Conservation (phyloP, 2,797 vertebrate species). For the Todus mexicanus region DNA sequence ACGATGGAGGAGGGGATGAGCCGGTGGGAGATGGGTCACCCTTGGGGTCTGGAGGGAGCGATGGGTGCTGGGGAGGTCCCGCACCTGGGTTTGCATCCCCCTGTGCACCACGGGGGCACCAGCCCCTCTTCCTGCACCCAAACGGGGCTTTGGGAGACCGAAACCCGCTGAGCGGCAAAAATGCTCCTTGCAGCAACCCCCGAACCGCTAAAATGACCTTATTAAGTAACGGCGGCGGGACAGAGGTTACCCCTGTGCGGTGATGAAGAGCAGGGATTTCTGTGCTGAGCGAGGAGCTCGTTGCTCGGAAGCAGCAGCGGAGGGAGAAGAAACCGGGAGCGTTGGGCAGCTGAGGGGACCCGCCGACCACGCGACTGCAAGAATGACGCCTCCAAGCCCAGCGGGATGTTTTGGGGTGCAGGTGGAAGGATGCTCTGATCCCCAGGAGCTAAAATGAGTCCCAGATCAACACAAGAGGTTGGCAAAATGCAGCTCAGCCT, state of each 20-base stretch:
- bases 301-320: background rate
- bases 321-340: background rate
- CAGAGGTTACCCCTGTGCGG: background rate
- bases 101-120: background rate
- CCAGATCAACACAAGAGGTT: background rate
- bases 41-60: background rate
- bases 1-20: background rate
- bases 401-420: background rate
- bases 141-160: background rate
- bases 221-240: background rate
- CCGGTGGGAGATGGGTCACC: background rate
- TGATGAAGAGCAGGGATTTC: background rate
- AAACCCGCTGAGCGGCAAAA: background rate
- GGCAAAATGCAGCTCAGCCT: background rate
- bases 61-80: background rate
- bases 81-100: background rate
- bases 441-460: background rate
- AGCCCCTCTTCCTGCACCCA: background rate
- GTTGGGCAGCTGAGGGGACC: background rate
- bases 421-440: background rate
- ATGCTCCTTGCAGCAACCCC: background rate
- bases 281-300: fast-evolving
- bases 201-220: background rate
- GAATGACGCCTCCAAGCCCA: background rate
- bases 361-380: fast-evolving